A percentile compares a stretch with the other conserved stretches of the same genome.
phyloP scores from a whole-genome alignment of 2,888 invertebrate species.

The Nomada fabriciana region DNA sequence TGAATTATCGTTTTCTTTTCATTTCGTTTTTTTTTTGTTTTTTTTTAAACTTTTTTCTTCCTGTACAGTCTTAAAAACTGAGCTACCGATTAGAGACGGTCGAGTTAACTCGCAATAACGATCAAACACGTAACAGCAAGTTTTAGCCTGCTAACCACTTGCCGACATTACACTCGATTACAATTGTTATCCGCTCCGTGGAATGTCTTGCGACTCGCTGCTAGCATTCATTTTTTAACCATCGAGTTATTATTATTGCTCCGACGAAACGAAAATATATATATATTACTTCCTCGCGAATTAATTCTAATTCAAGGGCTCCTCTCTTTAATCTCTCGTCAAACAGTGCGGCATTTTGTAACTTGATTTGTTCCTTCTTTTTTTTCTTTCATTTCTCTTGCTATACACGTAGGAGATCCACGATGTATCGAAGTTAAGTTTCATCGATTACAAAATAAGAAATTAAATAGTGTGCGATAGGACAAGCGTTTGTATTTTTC shows the following conservation, averaged over 20 bases:
- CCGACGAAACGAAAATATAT: conserved; percentile 3
- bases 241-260: conserved; percentile 21
- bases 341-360: not conserved
- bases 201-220: conserved; percentile 16
- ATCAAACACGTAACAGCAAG: conserved; percentile 34
- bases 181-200: not conserved
- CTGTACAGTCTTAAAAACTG: conserved; percentile 20
- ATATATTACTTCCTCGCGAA: not conserved
- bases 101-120: conserved; percentile 6
- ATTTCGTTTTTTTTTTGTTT: too few relatives aligned
- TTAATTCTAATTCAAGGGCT: not conserved
- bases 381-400: too few relatives aligned
- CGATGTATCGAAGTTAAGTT: not conserved
- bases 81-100: conserved; percentile 4
- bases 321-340: not conserved
- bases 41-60: not conserved
- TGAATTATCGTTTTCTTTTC: not conserved
- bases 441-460: not conserved
- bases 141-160: conserved; percentile 33
- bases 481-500: not conserved
- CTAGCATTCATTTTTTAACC: not conserved
- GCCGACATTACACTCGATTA: conserved; percentile 14
- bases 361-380: too few relatives aligned
- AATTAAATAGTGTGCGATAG: conserved; percentile 1
- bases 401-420: not conserved